Conservation (phyloP, 2,797 vertebrate species). For the Phrynocephalus guinanensis region DNA sequence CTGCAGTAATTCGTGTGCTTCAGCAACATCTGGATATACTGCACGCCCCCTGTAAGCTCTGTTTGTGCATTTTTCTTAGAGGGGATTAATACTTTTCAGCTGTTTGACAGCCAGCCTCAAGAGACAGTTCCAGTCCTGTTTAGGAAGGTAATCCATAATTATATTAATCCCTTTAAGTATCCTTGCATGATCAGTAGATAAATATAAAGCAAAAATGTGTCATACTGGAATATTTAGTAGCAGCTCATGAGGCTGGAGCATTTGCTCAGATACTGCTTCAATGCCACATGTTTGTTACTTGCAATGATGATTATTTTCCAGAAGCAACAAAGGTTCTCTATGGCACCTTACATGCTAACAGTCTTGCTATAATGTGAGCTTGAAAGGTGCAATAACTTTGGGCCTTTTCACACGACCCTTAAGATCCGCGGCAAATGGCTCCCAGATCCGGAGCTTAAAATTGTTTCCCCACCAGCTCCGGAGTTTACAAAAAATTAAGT, state of each 20-base stretch:
- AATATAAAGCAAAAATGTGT: not conserved
- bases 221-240: not conserved
- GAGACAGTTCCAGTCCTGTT: not conserved
- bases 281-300: not conserved
- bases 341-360: not conserved
- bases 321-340: not conserved
- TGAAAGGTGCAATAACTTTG: not conserved
- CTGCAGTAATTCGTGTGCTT: slow-evolving; percentile 1
- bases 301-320: not conserved
- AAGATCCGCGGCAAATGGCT: no score
- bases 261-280: not conserved
- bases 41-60: not conserved
- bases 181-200: not conserved
- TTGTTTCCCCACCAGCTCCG: no score
- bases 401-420: no score
- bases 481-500: no score
- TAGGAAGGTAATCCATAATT: not conserved
- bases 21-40: not conserved
- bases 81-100: not conserved
- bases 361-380: not conserved
- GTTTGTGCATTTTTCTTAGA: slow-evolving; percentile 8
- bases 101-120: not conserved
- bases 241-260: not conserved
- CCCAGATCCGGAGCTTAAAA: no score
- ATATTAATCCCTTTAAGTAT: not conserved